Evolutionary conservation across 2,797 vertebrate genomes (phyloP).

Genomic region (Phrynocephalus vlangalii): DNA sequence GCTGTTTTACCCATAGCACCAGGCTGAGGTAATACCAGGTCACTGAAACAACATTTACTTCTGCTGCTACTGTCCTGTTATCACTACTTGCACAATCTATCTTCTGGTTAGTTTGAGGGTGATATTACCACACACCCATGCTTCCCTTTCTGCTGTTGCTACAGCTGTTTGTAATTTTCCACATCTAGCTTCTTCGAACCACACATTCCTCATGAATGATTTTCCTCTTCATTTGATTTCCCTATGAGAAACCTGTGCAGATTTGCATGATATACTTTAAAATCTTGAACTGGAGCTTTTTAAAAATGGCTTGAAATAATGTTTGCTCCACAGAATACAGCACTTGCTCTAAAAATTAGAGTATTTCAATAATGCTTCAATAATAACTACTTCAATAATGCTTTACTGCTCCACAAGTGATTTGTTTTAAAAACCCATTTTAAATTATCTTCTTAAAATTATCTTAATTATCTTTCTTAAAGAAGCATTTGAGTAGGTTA

Average conservation of each 20-base stretch:
- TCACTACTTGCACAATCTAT: no score
- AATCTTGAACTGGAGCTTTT: not conserved
- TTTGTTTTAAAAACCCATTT: not conserved
- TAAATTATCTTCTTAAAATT: not conserved
- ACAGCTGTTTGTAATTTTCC: not conserved
- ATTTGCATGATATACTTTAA: not conserved
- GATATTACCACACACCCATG: not conserved
- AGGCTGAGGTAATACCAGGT: not conserved
- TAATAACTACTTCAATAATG: not conserved
- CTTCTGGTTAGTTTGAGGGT: not conserved
- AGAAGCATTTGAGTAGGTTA: slow-evolving; percentile 1
- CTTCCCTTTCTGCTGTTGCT: not conserved
- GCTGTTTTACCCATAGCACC: not conserved
- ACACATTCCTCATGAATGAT: not conserved
- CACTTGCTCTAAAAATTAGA: not conserved
- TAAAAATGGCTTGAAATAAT: not conserved
- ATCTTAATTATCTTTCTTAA: no score
- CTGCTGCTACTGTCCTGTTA: not conserved
- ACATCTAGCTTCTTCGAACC: not conserved
- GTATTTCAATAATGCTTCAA: not conserved
- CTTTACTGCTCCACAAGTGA: not conserved
- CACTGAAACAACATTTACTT: not conserved
- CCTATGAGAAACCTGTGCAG: not conserved
- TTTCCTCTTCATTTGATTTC: not conserved
- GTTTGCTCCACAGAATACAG: not conserved